Base-by-base conservation (phyloP, 2,113 vertebrate species). In the Cepphus grylle region DNA sequence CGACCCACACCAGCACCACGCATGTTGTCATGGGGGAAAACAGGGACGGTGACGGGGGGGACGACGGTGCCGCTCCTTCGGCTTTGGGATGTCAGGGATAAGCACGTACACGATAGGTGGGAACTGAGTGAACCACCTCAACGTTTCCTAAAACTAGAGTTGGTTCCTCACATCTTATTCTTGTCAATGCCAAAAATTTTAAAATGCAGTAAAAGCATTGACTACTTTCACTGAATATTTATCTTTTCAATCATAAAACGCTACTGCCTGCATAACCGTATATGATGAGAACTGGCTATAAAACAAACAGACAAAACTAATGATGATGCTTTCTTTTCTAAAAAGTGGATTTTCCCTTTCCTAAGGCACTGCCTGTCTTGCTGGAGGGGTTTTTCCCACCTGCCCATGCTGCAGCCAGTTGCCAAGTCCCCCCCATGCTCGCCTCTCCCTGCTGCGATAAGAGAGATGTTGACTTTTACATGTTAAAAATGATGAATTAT, bases 1-100 rank as follows among this genome's bases (percentile, higher is more conserved):
- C 2, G 3, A 21, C 38, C 38, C 26, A 18, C 8, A 12, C 10
- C 47, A 36, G 32, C 32, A 53, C 58, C 8, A 2, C 5, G 1
- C 32, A 9, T 10, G 2, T 26, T 8, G 49, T 21, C 3, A 3
- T 4, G 16, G 40, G 34, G 49, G 27, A 55, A 63, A 52, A 15
- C 1, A 7, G 34, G 34, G 66, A 19, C 26, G 10, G 82, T 22
- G 22, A 11, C 3, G 6, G 32, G 17, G 70, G 4, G 12, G 40
- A 10, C 12, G 32, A 14, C 2, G 2, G 9, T 40, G 59, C 10
- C 1, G 1, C 34, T 27, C 40, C 59, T 32, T 27, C 7, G 11
- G 49, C 42, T 34, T 38, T 27, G 59, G 50, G 40, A 17, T 74
- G 27, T 32, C 1, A 6, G 34, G 27, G 12, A 27, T 7, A 27